Evolutionary conservation across 2,797 vertebrate genomes (phyloP), one percentile per base, ranked within the genome.

Genomic region (Luscinia megarhynchos): DNA sequence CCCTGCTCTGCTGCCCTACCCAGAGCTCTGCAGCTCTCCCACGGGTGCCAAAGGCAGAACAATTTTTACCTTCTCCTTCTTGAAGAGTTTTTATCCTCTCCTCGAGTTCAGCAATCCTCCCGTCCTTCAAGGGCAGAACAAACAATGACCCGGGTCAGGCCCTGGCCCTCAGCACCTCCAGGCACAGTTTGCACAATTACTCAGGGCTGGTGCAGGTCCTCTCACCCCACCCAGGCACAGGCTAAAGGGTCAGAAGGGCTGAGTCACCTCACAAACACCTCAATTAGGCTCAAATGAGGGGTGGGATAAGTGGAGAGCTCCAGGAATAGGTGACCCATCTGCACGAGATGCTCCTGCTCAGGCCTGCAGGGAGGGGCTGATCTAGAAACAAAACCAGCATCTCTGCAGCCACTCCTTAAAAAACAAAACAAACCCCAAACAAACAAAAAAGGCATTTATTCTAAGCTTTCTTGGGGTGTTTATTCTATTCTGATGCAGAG

Each of bases 71-170:
- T 94, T 97, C 97, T 58, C 96, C 72, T 66, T 97, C 89, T 88
- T 98, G 97, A 17, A 97, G 95, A 59, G 67, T 68, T 91, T 92
- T 97, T 78, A 98, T 95, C 94, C 98, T 96, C 55, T 98, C 90
- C 93, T 99, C 98, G 73, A 99, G 97, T 20, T 94, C 89, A 23
- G 96, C 94, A 85, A 99, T 99, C 95, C 91, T 98, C 94, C 90
- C 92, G 15, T 98, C 98, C 99, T 99, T 90, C 63, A 92, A 79
- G 78, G 87, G n/a, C 51, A 90, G 75, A 96, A 58, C 36, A 96
- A 87, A 91, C 1, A n/a, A 83, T 6, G 36, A 48, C 9, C 66
- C 24, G 12, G 13, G 51, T 89, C 76, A 94, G 73, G 13, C 74
- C 36, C 67, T 64, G 66, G 84, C 21, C 67, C 84, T 43, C 38